Evolutionary conservation across 2,797 vertebrate genomes (phyloP).

Genomic region (Rhinatrema bivittatum): DNA sequence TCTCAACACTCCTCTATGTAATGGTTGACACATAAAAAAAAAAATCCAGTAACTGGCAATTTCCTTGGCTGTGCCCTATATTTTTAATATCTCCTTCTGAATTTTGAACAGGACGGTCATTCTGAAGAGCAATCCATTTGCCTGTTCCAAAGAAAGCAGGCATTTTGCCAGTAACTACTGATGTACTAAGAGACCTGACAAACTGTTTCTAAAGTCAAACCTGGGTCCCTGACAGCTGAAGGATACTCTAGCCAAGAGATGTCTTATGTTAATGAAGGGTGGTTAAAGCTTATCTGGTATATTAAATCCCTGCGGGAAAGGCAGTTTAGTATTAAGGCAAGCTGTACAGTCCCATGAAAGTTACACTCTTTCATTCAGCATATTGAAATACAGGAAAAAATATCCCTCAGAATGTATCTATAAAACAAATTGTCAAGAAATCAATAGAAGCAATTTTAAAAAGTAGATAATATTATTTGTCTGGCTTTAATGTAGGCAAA

Average conservation of each 20-base stretch:
- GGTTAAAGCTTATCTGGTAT: not conserved
- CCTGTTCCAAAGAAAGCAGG: not conserved
- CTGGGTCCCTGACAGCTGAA: slow-evolving; percentile 3
- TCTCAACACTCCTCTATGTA: no score
- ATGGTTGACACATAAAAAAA: no score
- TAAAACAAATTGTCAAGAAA: slow-evolving; percentile 1
- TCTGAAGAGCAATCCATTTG: not conserved
- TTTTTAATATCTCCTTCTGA: no score
- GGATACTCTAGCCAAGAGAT: not conserved
- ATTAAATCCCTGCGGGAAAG: no score
- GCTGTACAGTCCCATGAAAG: no score
- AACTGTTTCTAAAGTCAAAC: slow-evolving; percentile 6
- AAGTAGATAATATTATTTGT: not conserved
- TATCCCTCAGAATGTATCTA: not conserved
- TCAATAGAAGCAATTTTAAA: slow-evolving; percentile 1
- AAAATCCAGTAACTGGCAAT: no score
- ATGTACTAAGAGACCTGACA: not conserved
- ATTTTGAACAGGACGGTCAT: not conserved
- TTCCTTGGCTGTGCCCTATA: no score
- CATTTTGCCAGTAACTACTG: not conserved
- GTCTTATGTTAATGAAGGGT: not conserved
- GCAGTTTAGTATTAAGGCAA: no score
- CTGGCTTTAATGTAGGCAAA: no score
- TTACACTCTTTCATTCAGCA: no score
- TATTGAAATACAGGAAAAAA: slow-evolving; percentile 6